phyloP scores from a whole-genome alignment of 2,113 vertebrate species.

The Saccopteryx bilineata region DNA sequence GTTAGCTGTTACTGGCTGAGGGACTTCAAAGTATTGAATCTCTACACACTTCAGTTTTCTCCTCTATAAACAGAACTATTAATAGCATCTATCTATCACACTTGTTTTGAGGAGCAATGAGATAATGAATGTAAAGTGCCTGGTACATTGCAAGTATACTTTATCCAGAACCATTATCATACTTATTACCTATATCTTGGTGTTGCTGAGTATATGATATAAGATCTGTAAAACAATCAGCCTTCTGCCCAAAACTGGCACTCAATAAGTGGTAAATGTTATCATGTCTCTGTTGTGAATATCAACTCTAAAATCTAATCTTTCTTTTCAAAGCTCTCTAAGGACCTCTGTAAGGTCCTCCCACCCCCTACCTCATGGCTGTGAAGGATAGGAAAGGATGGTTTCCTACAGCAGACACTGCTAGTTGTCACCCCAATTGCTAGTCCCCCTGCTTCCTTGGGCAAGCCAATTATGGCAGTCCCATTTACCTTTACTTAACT shows the following conservation, averaged over 20 bases:
- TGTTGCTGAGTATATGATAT: neutral
- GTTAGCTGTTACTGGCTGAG: neutral
- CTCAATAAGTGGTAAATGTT: neutral
- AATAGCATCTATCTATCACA: neutral
- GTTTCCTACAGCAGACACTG: neutral
- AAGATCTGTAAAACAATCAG: neutral
- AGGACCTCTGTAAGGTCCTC: neutral
- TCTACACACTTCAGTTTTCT: neutral
- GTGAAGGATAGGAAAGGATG: neutral
- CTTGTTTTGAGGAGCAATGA: neutral
- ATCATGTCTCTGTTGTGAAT: neutral
- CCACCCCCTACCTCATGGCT: neutral
- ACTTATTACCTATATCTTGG: neutral
- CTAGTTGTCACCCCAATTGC: neutral
- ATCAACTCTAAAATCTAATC: neutral
- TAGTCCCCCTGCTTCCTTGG: neutral
- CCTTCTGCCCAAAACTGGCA: neutral
- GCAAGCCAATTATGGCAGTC: neutral
- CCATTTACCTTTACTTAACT: neutral
- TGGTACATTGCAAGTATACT: neutral
- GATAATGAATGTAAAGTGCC: neutral
- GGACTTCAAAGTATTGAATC: neutral
- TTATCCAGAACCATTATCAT: neutral
- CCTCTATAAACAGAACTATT: neutral
- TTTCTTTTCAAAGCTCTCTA: neutral